These are phyloP conservation scores for Ephestia elutella DNA, from an alignment of 1,140 invertebrate genomes.

Conservation along the genomic window DNA sequence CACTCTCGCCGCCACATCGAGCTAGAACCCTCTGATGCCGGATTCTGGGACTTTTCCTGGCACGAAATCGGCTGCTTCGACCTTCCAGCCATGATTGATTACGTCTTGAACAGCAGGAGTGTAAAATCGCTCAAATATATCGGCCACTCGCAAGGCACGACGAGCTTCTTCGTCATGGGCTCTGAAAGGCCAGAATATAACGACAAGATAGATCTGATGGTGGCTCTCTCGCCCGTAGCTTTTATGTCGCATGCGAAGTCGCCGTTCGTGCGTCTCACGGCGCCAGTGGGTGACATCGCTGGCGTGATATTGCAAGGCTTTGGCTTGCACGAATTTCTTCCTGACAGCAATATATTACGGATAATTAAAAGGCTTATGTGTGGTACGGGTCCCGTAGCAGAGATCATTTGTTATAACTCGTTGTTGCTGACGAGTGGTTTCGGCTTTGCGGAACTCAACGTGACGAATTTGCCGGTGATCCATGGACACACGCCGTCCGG, in stretches of 20 bases:
- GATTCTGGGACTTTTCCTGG: slow-evolving; percentile 77
- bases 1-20: slow-evolving; percentile 75
- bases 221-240: slow-evolving; percentile 79
- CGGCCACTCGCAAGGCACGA: slow-evolving; percentile 82
- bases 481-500: slow-evolving; percentile 86
- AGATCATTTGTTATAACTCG: slow-evolving; percentile 35
- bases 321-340: slow-evolving; percentile 37
- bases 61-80: slow-evolving; percentile 77
- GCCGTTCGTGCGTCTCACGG: slow-evolving; percentile 61
- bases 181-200: slow-evolving; percentile 78
- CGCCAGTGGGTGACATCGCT: slow-evolving; percentile 24
- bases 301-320: slow-evolving; percentile 23
- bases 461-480: slow-evolving; percentile 81
- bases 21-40: slow-evolving; percentile 72
- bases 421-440: slow-evolving; percentile 34
- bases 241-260: slow-evolving; percentile 74
- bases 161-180: slow-evolving; percentile 76
- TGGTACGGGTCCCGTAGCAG: slow-evolving; percentile 22
- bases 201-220: slow-evolving; percentile 76
- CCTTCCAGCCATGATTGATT: slow-evolving; percentile 74
- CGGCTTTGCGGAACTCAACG: slow-evolving; percentile 38
- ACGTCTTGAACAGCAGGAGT: slow-evolving; percentile 56
- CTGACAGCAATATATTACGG: slow-evolving; percentile 28
- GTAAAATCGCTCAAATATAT: slow-evolving; percentile 75
- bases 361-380: slow-evolving; percentile 30